Evolutionary conservation across 1,140 invertebrate genomes (phyloP).

Genomic region (Druon quercuslanigerum): DNA sequence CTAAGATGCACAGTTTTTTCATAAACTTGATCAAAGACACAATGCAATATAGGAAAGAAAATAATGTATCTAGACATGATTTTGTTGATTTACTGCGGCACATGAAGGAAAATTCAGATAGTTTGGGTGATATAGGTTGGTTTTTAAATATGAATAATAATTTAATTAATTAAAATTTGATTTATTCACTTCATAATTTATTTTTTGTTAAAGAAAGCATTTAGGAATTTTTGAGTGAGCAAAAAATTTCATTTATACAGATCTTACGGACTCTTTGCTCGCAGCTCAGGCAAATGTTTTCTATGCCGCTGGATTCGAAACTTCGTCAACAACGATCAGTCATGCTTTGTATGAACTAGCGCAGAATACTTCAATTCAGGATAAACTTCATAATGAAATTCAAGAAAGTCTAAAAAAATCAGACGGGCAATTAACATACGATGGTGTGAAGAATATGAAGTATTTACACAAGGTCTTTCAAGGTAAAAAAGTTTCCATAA

Average conservation of each 20-base stretch:
- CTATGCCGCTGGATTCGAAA: conserved; percentile 79
- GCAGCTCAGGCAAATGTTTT: conserved; percentile 71
- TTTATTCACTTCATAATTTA: too few relatives aligned
- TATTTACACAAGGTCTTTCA: conserved; percentile 59
- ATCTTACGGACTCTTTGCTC: conserved; percentile 58
- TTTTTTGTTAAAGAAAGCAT: not conserved
- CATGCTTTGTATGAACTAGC: conserved; percentile 75
- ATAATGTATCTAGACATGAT: conserved; percentile 74
- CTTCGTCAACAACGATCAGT: conserved; percentile 75
- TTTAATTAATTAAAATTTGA: too few relatives aligned
- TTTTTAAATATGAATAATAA: conserved; percentile 41
- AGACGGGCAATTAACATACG: conserved; percentile 52
- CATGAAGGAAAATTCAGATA: conserved; percentile 70
- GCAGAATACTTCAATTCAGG: conserved; percentile 74
- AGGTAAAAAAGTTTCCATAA: conserved; percentile 42
- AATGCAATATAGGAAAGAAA: conserved; percentile 71
- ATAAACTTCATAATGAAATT: conserved; percentile 75
- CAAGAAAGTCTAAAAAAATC: conserved; percentile 51
- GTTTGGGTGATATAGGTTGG: conserved; percentile 54
- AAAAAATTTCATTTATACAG: conserved; percentile 51
- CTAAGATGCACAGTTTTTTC: conserved; percentile 73
- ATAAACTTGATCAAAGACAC: conserved; percentile 69
- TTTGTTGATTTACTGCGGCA: conserved; percentile 78
- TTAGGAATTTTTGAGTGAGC: not conserved
- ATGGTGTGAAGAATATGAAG: conserved; percentile 52